phyloP scores from a whole-genome alignment of 2,888 invertebrate genomes.

The Mantis religiosa region DNA sequence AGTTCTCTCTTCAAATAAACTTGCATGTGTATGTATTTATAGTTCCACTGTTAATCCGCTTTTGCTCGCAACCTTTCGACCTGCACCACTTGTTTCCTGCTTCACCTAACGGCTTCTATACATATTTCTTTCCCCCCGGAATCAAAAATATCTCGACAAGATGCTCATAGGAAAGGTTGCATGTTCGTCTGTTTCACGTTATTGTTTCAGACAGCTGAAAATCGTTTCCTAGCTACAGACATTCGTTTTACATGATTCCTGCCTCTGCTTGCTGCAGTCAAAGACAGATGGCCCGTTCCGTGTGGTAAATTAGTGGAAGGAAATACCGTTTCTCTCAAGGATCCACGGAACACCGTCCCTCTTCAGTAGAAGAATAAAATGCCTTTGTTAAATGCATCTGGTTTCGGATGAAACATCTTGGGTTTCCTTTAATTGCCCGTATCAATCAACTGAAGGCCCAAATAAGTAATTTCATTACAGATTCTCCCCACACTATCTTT shows the following conservation, averaged over 20 bases:
- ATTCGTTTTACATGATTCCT: neutral
- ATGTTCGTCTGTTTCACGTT: neutral
- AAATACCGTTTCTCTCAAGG: neutral
- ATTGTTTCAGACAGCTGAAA: neutral
- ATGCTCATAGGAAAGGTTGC: neutral
- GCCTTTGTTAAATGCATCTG: neutral
- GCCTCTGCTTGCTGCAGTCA: neutral
- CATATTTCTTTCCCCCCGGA: neutral
- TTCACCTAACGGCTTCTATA: neutral
- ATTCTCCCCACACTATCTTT: no score
- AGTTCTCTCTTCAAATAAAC: no score
- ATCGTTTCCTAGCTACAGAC: neutral
- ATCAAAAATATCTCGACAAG: neutral
- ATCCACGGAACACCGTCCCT: neutral
- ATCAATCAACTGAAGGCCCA: no score
- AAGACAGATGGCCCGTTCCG: neutral
- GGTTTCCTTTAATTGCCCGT: no score
- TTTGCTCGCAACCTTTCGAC: neutral
- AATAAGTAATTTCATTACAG: no score
- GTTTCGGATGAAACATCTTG: no score
- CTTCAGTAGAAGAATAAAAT: neutral
- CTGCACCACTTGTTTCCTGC: neutral
- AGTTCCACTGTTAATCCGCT: neutral
- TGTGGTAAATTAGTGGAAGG: neutral
- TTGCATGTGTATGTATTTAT: no score